Conservation (phyloP, 92 coral and sea anemone species). For the Ricordea florida region DNA sequence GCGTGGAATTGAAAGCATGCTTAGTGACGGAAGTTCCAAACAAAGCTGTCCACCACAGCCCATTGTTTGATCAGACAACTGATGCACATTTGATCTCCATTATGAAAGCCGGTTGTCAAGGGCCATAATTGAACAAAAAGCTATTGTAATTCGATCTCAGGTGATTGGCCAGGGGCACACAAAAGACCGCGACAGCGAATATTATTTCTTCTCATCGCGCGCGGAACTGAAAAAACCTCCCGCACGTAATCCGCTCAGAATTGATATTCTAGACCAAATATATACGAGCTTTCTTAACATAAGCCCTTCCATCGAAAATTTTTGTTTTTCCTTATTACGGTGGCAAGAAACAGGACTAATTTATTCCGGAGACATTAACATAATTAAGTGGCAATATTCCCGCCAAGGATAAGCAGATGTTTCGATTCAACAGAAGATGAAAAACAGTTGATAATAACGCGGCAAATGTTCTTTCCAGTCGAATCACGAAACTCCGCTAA, state of each 20-base stretch:
- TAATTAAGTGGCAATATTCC: background rate
- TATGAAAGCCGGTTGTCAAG: slow-evolving; percentile 62
- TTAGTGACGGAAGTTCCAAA: slow-evolving; percentile 81
- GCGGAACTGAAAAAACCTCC: too few species aligned
- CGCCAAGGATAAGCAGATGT: slow-evolving; percentile 31
- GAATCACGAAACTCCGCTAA: slow-evolving; percentile 23
- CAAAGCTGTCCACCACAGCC: slow-evolving; percentile 65
- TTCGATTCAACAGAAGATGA: slow-evolving; percentile 27
- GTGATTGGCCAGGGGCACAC: slow-evolving; percentile 68
- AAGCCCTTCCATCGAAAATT: too few species aligned
- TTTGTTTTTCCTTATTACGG: too few species aligned
- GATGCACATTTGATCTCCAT: slow-evolving; percentile 74
- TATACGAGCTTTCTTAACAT: too few species aligned
- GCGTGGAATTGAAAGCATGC: slow-evolving; percentile 89
- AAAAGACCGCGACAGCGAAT: slow-evolving; percentile 38
- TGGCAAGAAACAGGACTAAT: too few species aligned
- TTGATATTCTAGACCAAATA: too few species aligned
- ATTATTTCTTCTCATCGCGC: too few species aligned
- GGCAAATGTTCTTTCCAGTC: background rate
- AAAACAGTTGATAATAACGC: slow-evolving; percentile 31
- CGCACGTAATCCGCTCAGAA: too few species aligned
- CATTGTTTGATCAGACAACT: slow-evolving; percentile 73
- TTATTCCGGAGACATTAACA: too few species aligned
- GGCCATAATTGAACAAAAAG: slow-evolving; percentile 75
- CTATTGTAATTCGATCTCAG: slow-evolving; percentile 61